A percentile compares a stretch with the other conserved stretches of the same genome.
These are phyloP conservation scores for Dipodomys ordii DNA, from an alignment of 2,113 vertebrate species.

Conservation along the genomic window DNA sequence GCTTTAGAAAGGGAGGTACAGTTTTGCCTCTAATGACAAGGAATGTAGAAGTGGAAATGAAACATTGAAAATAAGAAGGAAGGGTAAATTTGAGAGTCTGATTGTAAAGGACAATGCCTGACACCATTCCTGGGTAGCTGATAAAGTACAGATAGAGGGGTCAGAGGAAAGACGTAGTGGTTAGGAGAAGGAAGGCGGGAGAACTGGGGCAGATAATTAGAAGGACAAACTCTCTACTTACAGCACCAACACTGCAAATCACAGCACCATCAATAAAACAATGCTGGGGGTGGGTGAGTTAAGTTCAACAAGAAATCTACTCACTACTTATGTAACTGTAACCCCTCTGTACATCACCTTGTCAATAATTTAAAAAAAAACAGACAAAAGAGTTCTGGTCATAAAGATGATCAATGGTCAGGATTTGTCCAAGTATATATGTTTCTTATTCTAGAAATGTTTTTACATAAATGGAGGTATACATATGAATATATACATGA, in stretches of 20 bases:
- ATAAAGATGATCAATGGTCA: neutral
- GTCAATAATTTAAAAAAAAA: too few relatives aligned
- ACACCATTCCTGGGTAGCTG: neutral
- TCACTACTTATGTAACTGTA: too few relatives aligned
- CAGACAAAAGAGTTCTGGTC: neutral
- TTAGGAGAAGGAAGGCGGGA: neutral
- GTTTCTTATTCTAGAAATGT: neutral
- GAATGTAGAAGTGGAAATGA: slow-evolving; percentile 36
- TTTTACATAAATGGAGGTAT: neutral
- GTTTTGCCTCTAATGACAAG: slow-evolving; percentile 23
- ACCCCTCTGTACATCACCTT: too few relatives aligned
- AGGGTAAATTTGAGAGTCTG: slow-evolving; percentile 34
- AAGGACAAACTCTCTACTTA: neutral
- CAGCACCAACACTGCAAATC: neutral
- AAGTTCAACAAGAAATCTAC: too few relatives aligned
- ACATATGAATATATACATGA: too few relatives aligned
- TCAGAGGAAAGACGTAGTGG: neutral
- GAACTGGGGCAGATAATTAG: neutral
- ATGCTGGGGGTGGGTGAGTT: too few relatives aligned
- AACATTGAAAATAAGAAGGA: slow-evolving; percentile 38
- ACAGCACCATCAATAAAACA: neutral
- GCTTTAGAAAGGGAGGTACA: neutral
- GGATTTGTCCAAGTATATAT: neutral
- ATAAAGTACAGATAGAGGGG: neutral
- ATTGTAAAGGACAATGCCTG: slow-evolving; percentile 12